These are phyloP conservation scores for Dasypus novemcinctus DNA, from an alignment of 2,113 vertebrate species.

Conservation along the genomic window DNA sequence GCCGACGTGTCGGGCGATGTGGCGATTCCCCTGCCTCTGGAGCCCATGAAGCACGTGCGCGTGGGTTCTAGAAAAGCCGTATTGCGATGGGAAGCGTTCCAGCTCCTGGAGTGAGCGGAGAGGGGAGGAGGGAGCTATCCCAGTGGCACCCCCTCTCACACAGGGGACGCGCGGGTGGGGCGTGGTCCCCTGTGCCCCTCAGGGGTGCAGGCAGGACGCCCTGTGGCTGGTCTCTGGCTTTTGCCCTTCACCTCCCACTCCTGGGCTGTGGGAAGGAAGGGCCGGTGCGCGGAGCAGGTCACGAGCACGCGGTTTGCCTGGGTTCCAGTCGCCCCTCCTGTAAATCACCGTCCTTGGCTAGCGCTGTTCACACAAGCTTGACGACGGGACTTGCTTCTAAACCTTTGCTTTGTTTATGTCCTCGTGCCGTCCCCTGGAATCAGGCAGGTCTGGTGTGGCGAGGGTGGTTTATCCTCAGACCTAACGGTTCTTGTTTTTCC, in stretches of 20 bases:
- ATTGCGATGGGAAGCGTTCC: neutral
- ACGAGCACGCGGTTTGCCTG: neutral
- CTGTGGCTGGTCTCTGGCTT: neutral
- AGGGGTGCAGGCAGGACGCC: neutral
- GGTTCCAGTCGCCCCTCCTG: neutral
- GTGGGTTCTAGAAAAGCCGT: neutral
- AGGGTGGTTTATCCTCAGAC: neutral
- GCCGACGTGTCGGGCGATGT: neutral
- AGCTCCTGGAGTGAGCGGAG: too few relatives aligned
- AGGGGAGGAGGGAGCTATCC: neutral
- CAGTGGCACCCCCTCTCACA: fast-evolving
- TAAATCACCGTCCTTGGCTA: neutral
- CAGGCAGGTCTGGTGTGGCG: neutral
- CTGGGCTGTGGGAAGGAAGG: neutral
- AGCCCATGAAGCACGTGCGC: neutral
- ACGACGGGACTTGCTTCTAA: constrained; percentile 5
- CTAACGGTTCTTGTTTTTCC: neutral
- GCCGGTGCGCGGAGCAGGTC: neutral
- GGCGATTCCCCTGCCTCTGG: neutral
- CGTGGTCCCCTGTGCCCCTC: neutral
- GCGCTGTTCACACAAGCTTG: neutral
- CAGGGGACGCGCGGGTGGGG: neutral
- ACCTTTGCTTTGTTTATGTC: constrained; percentile 9
- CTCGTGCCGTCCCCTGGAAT: neutral
- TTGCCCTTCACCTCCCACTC: neutral